Base-by-base conservation (phyloP, 1,140 invertebrate genomes). In the Bradynema listronoti region DNA sequence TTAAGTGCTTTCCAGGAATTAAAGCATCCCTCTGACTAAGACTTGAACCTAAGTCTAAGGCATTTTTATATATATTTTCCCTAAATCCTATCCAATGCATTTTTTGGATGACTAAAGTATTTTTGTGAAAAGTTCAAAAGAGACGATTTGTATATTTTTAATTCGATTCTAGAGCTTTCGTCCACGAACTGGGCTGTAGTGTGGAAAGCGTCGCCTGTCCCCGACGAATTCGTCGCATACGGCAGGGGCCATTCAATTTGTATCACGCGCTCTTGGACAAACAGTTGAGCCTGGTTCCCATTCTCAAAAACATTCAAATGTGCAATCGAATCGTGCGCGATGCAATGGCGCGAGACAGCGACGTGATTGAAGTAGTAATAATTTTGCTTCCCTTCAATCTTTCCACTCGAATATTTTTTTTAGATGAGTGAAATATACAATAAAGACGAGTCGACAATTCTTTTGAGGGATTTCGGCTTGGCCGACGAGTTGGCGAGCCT, bases 171-270 rank as follows among this genome's bases (percentile, higher is more conserved):
- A 77, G 72, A 45, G 43, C 42, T 5, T 66, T 76, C 32, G 78
- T 94, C 4, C 82, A 88, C 74, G 86, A 91, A 56, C 79, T 94
- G 45, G 91, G 88, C 1, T 72, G 87, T 0, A 83, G 86, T 73
- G 70, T 93, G 22, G 85, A 86, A 68, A 85, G 85, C 27, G 83
- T 83, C n/a, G 91, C 91, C 1, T 84, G 87, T 58, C 89, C 88
- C 72, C 85, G 84, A 0, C 83, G 84, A 45, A 80, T 94, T 6
- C 85, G 88, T 55, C 88, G 89, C 71, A 84, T 88, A 19, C 83
- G 88, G 32, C 86, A 87, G 72, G 89, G 88, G 19, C 83, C 86
- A 69, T 95, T 94, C 77, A 83, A 82, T n/a, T 49, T 87, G 4
- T 80, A 87, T 0, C 79, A 87, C 69, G 85, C 89, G 9, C 78